These are phyloP conservation scores for Gnatocerus cornutus DNA, from an alignment of 2,888 invertebrate genomes.

Conservation along the genomic window DNA sequence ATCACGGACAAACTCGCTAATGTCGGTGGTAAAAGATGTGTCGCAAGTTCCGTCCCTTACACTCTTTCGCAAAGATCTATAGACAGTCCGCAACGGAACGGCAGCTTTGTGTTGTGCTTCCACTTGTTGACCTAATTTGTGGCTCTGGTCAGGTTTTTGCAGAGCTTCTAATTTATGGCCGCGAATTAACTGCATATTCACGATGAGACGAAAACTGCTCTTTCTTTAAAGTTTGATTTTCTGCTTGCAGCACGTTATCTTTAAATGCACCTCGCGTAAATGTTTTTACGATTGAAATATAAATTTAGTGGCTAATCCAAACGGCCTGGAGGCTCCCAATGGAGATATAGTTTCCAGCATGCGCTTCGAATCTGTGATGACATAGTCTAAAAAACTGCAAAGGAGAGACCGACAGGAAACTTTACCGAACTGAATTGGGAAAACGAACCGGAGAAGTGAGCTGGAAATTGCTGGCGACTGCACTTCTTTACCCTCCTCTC, in stretches of 20 bases:
- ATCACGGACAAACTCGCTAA: conserved; percentile 34
- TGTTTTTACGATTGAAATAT: conserved; percentile 65
- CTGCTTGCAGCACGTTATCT: conserved; percentile 16
- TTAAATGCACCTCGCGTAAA: conserved; percentile 59
- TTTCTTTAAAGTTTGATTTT: neutral
- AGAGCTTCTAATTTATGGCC: neutral
- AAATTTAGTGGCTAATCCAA: conserved; percentile 64
- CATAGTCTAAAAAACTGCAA: conserved; percentile 53
- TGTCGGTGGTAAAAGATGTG: conserved; percentile 37
- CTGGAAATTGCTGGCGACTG: conserved; percentile 64
- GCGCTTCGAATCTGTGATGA: conserved; percentile 58
- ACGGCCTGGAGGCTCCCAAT: conserved; percentile 54
- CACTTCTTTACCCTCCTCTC: conserved; percentile 50
- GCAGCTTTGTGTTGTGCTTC: conserved; percentile 33
- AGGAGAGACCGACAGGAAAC: conserved; percentile 59
- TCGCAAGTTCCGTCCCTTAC: conserved; percentile 35
- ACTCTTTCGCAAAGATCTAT: conserved; percentile 31
- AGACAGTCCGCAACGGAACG: conserved; percentile 28
- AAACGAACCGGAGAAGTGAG: conserved; percentile 61
- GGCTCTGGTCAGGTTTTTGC: conserved; percentile 14
- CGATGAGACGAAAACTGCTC: neutral
- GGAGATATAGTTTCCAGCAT: conserved; percentile 58
- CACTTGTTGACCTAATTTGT: conserved; percentile 43
- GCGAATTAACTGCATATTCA: conserved; percentile 1
- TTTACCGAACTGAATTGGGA: conserved; percentile 58